Evolutionary conservation across 2,888 invertebrate species (phyloP).

Genomic region (Micropterix aruncella): DNA sequence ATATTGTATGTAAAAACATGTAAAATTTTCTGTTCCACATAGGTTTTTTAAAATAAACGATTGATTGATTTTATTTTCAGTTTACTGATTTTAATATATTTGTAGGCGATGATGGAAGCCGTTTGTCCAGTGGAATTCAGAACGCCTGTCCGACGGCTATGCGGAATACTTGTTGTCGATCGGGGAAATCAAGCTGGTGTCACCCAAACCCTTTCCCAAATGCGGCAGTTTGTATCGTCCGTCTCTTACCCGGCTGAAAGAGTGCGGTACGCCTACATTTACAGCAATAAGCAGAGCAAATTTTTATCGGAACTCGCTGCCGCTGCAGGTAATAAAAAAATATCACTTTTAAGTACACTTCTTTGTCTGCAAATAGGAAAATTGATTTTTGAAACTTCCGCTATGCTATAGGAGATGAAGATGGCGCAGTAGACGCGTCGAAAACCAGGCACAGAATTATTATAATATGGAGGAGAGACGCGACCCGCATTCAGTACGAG

Average conservation of each 20-base stretch:
- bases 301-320: slow-evolving; percentile 64
- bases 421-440: slow-evolving; percentile 31
- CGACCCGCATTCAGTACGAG: slow-evolving; percentile 78
- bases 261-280: slow-evolving; percentile 81
- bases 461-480: slow-evolving; percentile 80
- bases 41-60: no score
- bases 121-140: slow-evolving; percentile 85
- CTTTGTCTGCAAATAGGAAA: no score
- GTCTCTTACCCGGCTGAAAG: slow-evolving; percentile 50
- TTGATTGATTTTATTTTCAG: no score
- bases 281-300: slow-evolving; percentile 67
- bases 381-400: slow-evolving; percentile 14
- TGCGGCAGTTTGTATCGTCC: slow-evolving; percentile 56
- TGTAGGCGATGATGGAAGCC: slow-evolving; percentile 56
- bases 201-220: slow-evolving; percentile 45
- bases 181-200: slow-evolving; percentile 5
- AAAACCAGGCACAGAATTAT: slow-evolving; percentile 62
- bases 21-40: no score
- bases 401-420: slow-evolving; percentile 39
- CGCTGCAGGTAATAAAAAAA: slow-evolving; percentile 30
- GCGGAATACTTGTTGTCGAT: slow-evolving; percentile 69
- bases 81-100: no score
- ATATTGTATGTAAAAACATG: no score
- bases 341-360: background rate
- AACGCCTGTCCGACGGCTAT: slow-evolving; percentile 55